Percentiles rank a stretch among this genome's conserved stretches.
These are phyloP conservation scores for Lateolabrax maculatus DNA, from an alignment of 2,797 vertebrate species.

Conservation along the genomic window DNA sequence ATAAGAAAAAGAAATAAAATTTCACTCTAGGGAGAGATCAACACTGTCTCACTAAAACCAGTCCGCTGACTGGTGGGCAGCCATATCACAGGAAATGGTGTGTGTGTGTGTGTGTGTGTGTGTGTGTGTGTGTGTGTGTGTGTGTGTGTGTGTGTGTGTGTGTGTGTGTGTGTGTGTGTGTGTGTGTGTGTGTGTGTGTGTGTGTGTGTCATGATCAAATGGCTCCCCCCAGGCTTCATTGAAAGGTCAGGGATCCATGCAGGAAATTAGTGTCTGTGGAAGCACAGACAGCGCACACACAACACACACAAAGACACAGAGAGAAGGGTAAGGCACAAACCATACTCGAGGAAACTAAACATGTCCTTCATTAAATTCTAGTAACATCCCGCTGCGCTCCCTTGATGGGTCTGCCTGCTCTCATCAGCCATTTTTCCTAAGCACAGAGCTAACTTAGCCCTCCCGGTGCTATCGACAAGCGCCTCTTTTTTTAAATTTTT, in stretches of 20 bases:
- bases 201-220: constrained; percentile 76
- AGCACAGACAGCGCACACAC: constrained; percentile 61
- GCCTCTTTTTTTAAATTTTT: constrained; percentile 40
- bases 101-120: constrained; percentile 43
- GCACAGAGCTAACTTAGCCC: constrained; percentile 55
- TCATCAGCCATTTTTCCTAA: constrained; percentile 72
- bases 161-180: constrained; percentile 47
- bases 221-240: constrained; percentile 76
- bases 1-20: background rate
- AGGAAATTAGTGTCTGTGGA: constrained; percentile 87
- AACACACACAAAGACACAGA: constrained; percentile 39
- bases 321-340: constrained; percentile 47
- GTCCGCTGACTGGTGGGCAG: constrained; percentile 62
- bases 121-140: constrained; percentile 28
- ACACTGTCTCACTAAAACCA: constrained; percentile 43
- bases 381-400: constrained; percentile 74
- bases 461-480: constrained; percentile 56
- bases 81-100: constrained; percentile 69
- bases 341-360: constrained; percentile 74
- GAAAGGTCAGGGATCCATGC: constrained; percentile 84
- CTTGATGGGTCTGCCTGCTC: constrained; percentile 68
- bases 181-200: constrained; percentile 40
- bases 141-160: constrained; percentile 46
- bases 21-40: constrained; percentile 4
- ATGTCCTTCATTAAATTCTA: constrained; percentile 81